Evolutionary conservation across 2,797 vertebrate genomes (phyloP).

Genomic region (Coregonus ussuriensis): DNA sequence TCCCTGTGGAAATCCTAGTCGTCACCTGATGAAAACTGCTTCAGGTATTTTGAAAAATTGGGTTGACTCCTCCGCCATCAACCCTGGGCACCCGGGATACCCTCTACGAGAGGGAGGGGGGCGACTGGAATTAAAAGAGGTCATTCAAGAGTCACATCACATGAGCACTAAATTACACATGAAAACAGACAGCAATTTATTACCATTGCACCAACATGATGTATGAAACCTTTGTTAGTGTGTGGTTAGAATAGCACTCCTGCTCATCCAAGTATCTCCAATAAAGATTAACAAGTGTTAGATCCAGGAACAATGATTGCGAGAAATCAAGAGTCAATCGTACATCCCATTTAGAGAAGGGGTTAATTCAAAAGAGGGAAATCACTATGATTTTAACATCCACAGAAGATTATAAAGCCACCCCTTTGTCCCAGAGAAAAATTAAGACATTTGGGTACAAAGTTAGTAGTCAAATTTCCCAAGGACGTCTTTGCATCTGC

Average conservation of each 20-base stretch:
- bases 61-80: conserved; percentile 14
- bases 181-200: conserved; percentile 6
- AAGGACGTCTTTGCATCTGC: conserved; percentile 95
- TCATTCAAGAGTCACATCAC: conserved; percentile 11
- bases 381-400: conserved; percentile 68
- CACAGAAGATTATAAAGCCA: conserved; percentile 74
- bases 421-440: conserved; percentile 86
- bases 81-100: conserved; percentile 12
- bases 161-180: neutral
- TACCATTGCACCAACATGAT: neutral
- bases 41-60: conserved; percentile 17
- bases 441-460: conserved; percentile 91
- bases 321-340: conserved; percentile 64
- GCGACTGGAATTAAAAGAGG: conserved; percentile 10
- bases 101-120: conserved; percentile 17
- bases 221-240: conserved; percentile 35
- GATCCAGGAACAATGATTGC: conserved; percentile 85
- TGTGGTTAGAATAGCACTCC: conserved; percentile 44
- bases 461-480: conserved; percentile 99
- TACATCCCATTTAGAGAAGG: conserved; percentile 80
- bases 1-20: conserved; percentile 16
- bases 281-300: conserved; percentile 72
- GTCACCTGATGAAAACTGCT: conserved; percentile 18
- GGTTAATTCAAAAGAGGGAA: conserved; percentile 79
- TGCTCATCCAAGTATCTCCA: conserved; percentile 20